Evolutionary conservation across 2,113 vertebrate genomes (phyloP), one percentile per base, ranked within the genome.

Genomic region (Istiophorus platypterus): DNA sequence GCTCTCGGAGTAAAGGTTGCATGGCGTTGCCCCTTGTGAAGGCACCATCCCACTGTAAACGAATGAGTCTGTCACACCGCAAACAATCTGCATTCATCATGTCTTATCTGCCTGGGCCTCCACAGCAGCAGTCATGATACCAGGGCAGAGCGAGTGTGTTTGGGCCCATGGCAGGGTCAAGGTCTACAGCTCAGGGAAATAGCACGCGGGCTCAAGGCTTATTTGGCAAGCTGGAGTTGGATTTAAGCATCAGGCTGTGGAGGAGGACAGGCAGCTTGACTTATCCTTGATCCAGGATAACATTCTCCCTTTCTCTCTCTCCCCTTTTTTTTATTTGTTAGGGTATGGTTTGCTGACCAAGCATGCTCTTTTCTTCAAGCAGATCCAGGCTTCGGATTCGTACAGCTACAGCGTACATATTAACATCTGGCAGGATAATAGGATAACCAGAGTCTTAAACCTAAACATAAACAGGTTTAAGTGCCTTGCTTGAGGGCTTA

Each of bases 61-160:
- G 90, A 91, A 95, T 95, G 94, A 92, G 90, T 74, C 91, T 94
- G 93, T 93, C 94, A 90, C 65, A 68, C 84, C 24, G 87, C 90
- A 92, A 94, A 95, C 94, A 93, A 95, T 95, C 94, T 94, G 93
- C 94, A 95, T 95, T 95, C 90, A 95, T 94, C 94, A 95, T 90
- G 89, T 89, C 92, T 95, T 94, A 94, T 95, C 93, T 89, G 85
- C 84, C 52, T 27, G 56, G 67, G 86, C 88, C 79, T 89, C 88
- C 74, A 22, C 72, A 61, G 85, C 87, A 63, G 85, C 86, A 88
- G 89, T 24, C 86, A 74, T 76, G 83, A 91, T 88, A 71, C 72
- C 34, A 24, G 65, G 83, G 71, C 82, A 74, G 69, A 82, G 89
- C 26, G 68, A 81, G 73, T 85, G 85, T 68, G 78, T 89, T 88